These are phyloP conservation scores for Hydrophis major DNA, from an alignment of 2,797 vertebrate genomes.

Conservation along the genomic window DNA sequence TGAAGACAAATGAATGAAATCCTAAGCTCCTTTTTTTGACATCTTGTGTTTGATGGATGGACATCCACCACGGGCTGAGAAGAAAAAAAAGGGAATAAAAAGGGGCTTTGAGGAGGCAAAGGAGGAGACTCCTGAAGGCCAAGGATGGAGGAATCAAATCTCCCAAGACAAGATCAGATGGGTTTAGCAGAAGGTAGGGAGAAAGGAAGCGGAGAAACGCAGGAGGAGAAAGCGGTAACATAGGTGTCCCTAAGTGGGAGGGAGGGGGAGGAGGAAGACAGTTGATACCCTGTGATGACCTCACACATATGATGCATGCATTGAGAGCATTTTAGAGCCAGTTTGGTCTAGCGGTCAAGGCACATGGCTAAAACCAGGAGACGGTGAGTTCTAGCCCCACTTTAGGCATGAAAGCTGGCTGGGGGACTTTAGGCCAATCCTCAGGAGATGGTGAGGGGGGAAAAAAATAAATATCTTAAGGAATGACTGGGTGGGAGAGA, in stretches of 20 bases:
- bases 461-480: no score
- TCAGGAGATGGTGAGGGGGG: no score
- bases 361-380: no score
- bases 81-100: neutral
- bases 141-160: neutral
- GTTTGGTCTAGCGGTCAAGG: no score
- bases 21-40: fast-evolving
- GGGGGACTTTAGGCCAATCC: no score
- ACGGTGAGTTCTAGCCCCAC: no score
- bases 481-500: no score
- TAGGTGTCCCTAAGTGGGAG: neutral
- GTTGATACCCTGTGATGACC: neutral
- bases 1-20: conserved; percentile 23
- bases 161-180: no score
- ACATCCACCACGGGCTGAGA: neutral
- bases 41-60: neutral
- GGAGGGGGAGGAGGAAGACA: neutral
- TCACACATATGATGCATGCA: neutral
- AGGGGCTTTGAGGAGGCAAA: neutral
- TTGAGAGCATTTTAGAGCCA: no score
- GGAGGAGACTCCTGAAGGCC: neutral
- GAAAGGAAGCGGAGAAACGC: no score
- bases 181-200: neutral
- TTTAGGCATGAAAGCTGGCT: no score
- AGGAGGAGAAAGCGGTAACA: neutral